Evolutionary conservation across 2,888 invertebrate species (phyloP), one percentile per base, ranked within the genome.

Genomic region (Drosophila buzzatii): DNA sequence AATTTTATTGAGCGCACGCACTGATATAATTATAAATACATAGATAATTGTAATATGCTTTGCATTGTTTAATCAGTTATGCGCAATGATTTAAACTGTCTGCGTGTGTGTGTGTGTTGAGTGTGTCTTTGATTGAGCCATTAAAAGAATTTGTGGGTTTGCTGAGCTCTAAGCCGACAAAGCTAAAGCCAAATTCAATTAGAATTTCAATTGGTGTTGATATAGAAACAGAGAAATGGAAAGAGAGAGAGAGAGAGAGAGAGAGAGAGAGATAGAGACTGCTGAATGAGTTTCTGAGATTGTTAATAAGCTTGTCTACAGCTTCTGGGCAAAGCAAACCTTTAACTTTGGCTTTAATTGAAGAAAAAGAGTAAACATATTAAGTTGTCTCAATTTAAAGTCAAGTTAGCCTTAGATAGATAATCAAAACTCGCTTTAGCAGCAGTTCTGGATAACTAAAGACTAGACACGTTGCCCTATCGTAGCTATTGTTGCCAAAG

Each of bases 121-220:
- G 27, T 56, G n/a, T 31, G 37, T 5, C 37, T 67, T 71, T 74
- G 64, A 77, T 77, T 77, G 67, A 77, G 77, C 59, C 74, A 59
- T 76, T 76, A 51, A 35, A 35, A 42, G 47, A 55, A 52, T 51
- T 64, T 70, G 7, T 14, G 16, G 60, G 20, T 57, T 63, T 71
- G 47, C 37, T 35, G 20, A 14, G 44, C 49, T 53, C 37, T 57
- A 58, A 73, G 70, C 57, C 37, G 44, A n/a, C 57, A 52, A 33
- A 51, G 31, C 27, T 23, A 63, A 68, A 51, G 53, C 42, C 47
- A 10, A 65, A 70, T 55, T 51, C 52, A 76, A 59, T 59, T 62
- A 59, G 33, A 67, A 33, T 44, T 70, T 59, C 51, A 70, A 41
- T 20, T 20, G 5, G 9, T 67, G 23, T 0, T 0, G 23, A 23